Percentiles rank a stretch among this genome's conserved stretches.
Evolutionary conservation across 2,888 invertebrate genomes (phyloP).

Genomic region (Muschampia plurimacula): DNA sequence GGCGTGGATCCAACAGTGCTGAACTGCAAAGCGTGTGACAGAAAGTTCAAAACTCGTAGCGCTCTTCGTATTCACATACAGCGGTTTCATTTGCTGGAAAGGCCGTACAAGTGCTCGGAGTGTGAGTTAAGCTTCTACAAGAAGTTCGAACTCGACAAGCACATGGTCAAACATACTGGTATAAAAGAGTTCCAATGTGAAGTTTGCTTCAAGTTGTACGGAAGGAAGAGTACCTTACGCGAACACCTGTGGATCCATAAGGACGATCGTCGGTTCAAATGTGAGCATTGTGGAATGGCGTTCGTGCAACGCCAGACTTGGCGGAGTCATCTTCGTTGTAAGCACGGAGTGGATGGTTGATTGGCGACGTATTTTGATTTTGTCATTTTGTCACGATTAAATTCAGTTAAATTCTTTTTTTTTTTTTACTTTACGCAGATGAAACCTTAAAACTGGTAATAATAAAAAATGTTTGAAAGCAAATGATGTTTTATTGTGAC

Average conservation of each 20-base stretch:
- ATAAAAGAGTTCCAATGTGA: slow-evolving; percentile 51
- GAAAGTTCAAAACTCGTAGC: slow-evolving; percentile 50
- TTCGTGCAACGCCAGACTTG: slow-evolving; percentile 57
- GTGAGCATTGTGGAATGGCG: slow-evolving; percentile 52
- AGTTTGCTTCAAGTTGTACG: slow-evolving; percentile 53
- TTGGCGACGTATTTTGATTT: too few relatives aligned
- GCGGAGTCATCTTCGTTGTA: too few relatives aligned
- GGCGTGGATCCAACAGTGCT: slow-evolving; percentile 47
- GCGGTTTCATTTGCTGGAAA: slow-evolving; percentile 61
- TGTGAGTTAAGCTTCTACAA: slow-evolving; percentile 56
- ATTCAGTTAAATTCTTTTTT: too few relatives aligned
- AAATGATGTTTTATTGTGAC: too few relatives aligned
- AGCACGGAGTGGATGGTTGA: too few relatives aligned
- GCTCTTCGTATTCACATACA: slow-evolving; percentile 53
- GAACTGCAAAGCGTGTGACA: slow-evolving; percentile 58
- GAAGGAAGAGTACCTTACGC: slow-evolving; percentile 49
- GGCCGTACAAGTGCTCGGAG: slow-evolving; percentile 50
- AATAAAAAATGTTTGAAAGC: too few relatives aligned
- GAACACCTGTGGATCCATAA: slow-evolving; percentile 52
- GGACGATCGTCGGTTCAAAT: slow-evolving; percentile 49
- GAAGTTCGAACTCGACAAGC: slow-evolving; percentile 50
- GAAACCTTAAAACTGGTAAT: too few relatives aligned
- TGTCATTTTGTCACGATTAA: too few relatives aligned
- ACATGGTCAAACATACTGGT: slow-evolving; percentile 55
- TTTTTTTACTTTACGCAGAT: too few relatives aligned